phyloP scores from a whole-genome alignment of 2,888 invertebrate genomes.

The Zygaena filipendulae region DNA sequence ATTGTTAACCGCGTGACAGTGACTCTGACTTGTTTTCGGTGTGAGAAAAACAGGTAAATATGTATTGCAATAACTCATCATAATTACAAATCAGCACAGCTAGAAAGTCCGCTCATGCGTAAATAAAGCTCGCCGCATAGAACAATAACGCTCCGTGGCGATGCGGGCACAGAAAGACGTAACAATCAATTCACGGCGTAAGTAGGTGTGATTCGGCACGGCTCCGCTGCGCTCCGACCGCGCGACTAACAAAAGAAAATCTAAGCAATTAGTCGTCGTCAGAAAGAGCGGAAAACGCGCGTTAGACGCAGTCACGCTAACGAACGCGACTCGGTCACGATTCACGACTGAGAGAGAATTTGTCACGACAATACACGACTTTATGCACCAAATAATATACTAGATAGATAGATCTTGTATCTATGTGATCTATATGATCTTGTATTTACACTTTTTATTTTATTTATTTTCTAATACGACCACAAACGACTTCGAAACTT shows the following conservation, averaged over 20 bases:
- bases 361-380: conserved; percentile 20
- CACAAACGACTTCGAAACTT: too few species aligned
- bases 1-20: too few species aligned
- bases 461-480: too few species aligned
- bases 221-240: conserved; percentile 53
- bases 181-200: conserved; percentile 66
- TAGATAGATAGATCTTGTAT: too few species aligned
- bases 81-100: conserved; percentile 46
- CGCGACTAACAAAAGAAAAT: conserved; percentile 68
- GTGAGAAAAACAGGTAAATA: too few species aligned
- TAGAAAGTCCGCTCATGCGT: conserved; percentile 58
- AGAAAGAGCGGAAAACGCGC: conserved; percentile 68
- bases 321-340: conserved; percentile 39
- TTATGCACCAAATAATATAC: conserved; percentile 19
- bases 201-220: conserved; percentile 65
- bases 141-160: conserved; percentile 64
- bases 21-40: too few species aligned
- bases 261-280: conserved; percentile 69
- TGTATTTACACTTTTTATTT: too few species aligned
- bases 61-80: too few species aligned
- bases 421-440: too few species aligned
- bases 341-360: conserved; percentile 19
- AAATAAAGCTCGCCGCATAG: conserved; percentile 50
- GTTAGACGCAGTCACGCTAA: conserved; percentile 61
- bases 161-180: conserved; percentile 63